Base-by-base conservation (phyloP, 2,113 vertebrate genomes). In the Gadus macrocephalus region DNA sequence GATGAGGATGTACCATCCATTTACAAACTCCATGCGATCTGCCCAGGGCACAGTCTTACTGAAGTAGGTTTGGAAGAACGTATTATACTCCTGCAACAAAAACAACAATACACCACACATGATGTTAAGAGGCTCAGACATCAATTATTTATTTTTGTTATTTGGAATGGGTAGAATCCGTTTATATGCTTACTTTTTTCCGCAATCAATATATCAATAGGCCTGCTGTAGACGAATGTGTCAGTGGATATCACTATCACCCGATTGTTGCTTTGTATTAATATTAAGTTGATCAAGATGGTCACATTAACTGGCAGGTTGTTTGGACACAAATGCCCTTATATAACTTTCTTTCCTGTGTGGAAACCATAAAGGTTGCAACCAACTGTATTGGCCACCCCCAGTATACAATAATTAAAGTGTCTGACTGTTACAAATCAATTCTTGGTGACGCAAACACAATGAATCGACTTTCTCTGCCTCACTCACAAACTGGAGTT, bases 1-100 rank as follows among this genome's bases (percentile, higher is more conserved):
- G 81, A 96, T 94, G 68, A 97, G 89, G 75, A 98, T 94, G 72
- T 97, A 96, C 97, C 97, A 98, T 62, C 95, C 95, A 0, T 96
- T 97, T 78, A 99, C 92, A 86, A 99, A 97, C 89, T 96, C 94
- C 94, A 96, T 92, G 73, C 92, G 92, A 67, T 97, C 97, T 16
- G 89, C 91, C 88, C 92, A 90, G 14, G 91, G 84, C 73, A 97
- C 90, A 4, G 75, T 82, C 85, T 94, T 96, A 73, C 92, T 92
- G 75, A 91, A 93, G 78, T 93, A 90, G 19, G 87, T 78, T 0
- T 88, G 85, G 70, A 94, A 92, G 85, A 96, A 96, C 2, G 56
- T 80, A 66, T 89, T 91, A 85, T 95, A 98, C 82, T 99, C 95
- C 97, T 99, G 83, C 53, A 64, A 72, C 53, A 73, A 79, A 74